These are phyloP conservation scores for Achroia grisella DNA, from an alignment of 1,140 invertebrate genomes.

Conservation along the genomic window DNA sequence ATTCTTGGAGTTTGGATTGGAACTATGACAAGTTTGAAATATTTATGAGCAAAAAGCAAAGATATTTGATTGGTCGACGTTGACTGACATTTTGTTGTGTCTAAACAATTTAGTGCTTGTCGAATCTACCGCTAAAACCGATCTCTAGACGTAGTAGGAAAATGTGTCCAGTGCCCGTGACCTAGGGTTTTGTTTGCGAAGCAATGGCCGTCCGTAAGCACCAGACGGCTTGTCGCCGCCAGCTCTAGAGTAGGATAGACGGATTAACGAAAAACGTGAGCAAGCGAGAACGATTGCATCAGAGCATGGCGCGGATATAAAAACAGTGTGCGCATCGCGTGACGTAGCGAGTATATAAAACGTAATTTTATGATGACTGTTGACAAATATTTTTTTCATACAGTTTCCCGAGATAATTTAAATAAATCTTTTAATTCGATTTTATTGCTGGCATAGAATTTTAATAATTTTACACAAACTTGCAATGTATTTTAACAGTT, in stretches of 20 bases:
- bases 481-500: too few species aligned
- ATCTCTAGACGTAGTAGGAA: slow-evolving; percentile 17
- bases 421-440: too few species aligned
- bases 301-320: slow-evolving; percentile 47
- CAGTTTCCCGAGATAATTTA: too few species aligned
- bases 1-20: too few species aligned
- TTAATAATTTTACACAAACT: too few species aligned
- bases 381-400: slow-evolving; percentile 9
- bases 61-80: too few species aligned
- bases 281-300: slow-evolving; percentile 27
- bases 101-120: too few species aligned
- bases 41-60: too few species aligned
- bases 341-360: slow-evolving; percentile 43
- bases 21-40: too few species aligned
- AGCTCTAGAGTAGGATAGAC: slow-evolving; percentile 30
- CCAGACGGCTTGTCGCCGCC: slow-evolving; percentile 68
- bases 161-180: slow-evolving; percentile 51
- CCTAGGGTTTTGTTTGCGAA: slow-evolving; percentile 59
- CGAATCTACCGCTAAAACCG: too few species aligned
- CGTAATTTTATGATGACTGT: slow-evolving; percentile 32
- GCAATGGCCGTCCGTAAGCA: slow-evolving; percentile 42
- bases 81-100: too few species aligned
- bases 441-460: too few species aligned
- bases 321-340: slow-evolving; percentile 36
- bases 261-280: slow-evolving; percentile 18